Conservation (phyloP, 2,113 vertebrate genomes). For the Gadus macrocephalus region DNA sequence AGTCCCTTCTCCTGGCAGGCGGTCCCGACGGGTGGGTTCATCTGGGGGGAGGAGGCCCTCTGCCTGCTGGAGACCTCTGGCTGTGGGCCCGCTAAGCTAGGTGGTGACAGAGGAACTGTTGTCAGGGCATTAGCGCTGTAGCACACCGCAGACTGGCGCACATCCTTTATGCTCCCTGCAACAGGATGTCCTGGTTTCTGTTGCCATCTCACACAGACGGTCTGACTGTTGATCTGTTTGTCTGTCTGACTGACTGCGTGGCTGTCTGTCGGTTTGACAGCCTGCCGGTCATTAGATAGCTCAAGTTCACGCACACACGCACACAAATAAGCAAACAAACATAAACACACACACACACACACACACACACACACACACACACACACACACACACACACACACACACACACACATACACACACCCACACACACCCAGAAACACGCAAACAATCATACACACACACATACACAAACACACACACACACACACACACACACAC, state of each 20-base stretch:
- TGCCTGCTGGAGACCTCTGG: constrained; percentile 20
- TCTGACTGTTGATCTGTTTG: constrained; percentile 39
- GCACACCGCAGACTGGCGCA: constrained; percentile 6
- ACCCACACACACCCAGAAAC: no score
- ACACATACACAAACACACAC: no score
- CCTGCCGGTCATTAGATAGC: no score
- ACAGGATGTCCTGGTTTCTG: constrained; percentile 76
- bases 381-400: no score
- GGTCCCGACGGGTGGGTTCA: no score
- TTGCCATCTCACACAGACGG: constrained; percentile 36
- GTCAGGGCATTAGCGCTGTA: constrained; percentile 50
- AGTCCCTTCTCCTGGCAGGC: no score
- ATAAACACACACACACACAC: no score
- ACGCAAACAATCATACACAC: no score
- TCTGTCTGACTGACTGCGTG: constrained; percentile 2
- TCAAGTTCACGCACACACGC: not conserved
- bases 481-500: no score
- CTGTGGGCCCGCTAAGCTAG: constrained; percentile 18
- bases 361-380: constrained; percentile 12
- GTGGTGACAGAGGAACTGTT: constrained; percentile 59
- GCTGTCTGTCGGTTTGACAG: not conserved
- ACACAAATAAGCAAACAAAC: no score
- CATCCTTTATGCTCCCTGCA: constrained; percentile 51
- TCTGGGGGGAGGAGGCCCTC: no score
- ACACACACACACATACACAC: no score